Conservation (phyloP, 2,797 vertebrate genomes). For the Chrosomus eos region DNA sequence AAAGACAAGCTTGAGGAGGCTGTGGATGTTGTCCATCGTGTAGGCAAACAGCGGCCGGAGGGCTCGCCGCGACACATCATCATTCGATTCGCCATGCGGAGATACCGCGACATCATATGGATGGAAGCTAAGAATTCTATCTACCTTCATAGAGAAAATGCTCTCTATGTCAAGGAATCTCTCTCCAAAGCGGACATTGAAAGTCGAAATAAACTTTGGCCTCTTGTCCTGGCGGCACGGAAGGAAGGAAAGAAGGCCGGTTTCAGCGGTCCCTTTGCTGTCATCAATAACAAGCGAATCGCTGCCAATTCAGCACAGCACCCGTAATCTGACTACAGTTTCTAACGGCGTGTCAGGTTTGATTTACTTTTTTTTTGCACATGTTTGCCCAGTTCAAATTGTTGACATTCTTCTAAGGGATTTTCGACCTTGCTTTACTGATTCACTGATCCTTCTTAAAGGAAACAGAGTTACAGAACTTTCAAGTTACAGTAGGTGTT, state of each 20-base stretch:
- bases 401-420: no score
- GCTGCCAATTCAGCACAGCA: no score
- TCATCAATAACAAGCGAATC: no score
- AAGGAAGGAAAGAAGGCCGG: no score
- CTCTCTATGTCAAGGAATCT: neutral
- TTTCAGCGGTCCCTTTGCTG: no score
- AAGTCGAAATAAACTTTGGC: neutral
- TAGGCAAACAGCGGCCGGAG: neutral
- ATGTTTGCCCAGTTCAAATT: no score
- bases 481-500: neutral
- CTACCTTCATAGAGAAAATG: neutral
- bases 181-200: neutral
- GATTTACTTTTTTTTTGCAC: no score
- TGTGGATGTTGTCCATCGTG: neutral
- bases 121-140: neutral
- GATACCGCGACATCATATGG: neutral
- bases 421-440: no score
- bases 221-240: neutral
- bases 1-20: no score
- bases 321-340: no score
- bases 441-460: no score
- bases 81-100: neutral
- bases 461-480: neutral
- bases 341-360: no score
- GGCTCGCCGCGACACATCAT: neutral